Conservation (phyloP, 2,888 invertebrate species). For the Synanthedon myopaeformis region DNA sequence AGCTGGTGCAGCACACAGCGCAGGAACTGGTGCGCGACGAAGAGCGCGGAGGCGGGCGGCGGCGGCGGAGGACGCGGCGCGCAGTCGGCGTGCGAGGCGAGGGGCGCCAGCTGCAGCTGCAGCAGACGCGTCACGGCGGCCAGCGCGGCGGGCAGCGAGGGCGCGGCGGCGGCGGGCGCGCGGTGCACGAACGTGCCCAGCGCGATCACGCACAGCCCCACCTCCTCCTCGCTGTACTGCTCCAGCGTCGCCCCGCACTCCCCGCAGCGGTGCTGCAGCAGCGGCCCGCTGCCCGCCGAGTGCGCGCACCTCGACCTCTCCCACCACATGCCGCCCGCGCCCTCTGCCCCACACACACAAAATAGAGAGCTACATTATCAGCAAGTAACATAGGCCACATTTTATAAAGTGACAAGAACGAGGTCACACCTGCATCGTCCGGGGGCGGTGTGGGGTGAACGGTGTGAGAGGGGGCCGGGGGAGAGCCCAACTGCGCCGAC, state of each 20-base stretch:
- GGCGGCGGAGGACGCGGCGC: slow-evolving; percentile 91
- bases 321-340: slow-evolving; percentile 26
- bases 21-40: slow-evolving; percentile 96
- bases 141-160: slow-evolving; percentile 90
- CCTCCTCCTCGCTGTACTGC: slow-evolving; percentile 96
- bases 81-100: slow-evolving; percentile 90
- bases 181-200: slow-evolving; percentile 96
- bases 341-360: slow-evolving; percentile 6
- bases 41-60: slow-evolving; percentile 93
- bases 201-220: slow-evolving; percentile 92
- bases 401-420: no score
- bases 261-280: slow-evolving; percentile 44
- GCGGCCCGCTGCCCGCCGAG: slow-evolving; percentile 52
- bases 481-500: slow-evolving; percentile 49
- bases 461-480: slow-evolving; percentile 15
- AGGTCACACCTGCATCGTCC: neutral
- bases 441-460: slow-evolving; percentile 6
- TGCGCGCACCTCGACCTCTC: slow-evolving; percentile 20
- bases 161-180: slow-evolving; percentile 95
- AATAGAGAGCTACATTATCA: no score
- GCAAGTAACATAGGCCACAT: no score
- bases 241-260: slow-evolving; percentile 92
- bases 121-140: slow-evolving; percentile 32
- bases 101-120: slow-evolving; percentile 80
- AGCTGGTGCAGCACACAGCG: slow-evolving; percentile 96